A percentile compares a stretch with the other conserved stretches of the same genome.
Conservation (phyloP, 2,888 invertebrate species). For the Temnothorax unifasciatus region DNA sequence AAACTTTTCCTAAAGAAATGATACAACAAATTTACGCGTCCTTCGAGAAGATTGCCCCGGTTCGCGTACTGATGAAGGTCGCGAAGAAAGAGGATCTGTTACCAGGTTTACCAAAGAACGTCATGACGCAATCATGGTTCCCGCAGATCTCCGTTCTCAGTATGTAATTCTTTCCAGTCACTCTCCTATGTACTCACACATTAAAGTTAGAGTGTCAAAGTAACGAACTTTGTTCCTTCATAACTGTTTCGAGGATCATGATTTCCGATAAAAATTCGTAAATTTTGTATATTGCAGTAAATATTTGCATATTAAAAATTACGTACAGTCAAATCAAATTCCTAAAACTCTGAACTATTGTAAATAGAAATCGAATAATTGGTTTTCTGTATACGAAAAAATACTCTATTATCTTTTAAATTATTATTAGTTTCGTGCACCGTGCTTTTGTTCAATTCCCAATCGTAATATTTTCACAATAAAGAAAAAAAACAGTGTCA, state of each 20-base stretch:
- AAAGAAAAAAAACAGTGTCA: not conserved
- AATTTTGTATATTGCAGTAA: not conserved
- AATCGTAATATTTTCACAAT: not conserved
- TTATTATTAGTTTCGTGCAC: not conserved
- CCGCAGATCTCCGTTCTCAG: slow-evolving; percentile 80
- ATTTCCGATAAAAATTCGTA: not conserved
- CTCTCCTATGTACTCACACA: not conserved
- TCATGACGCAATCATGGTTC: slow-evolving; percentile 81
- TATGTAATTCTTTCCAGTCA: slow-evolving; percentile 62
- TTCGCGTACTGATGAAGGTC: slow-evolving; percentile 82
- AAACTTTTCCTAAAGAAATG: slow-evolving; percentile 78
- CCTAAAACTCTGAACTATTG: not conserved
- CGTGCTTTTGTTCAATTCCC: not conserved
- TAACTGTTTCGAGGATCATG: not conserved
- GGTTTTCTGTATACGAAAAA: not conserved
- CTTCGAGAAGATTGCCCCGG: slow-evolving; percentile 80
- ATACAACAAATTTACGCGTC: slow-evolving; percentile 77
- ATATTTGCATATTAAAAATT: not conserved
- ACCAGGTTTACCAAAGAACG: slow-evolving; percentile 81
- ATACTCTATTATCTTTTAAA: not conserved
- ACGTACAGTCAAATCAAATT: not conserved
- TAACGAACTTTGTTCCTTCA: not conserved
- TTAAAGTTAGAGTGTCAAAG: not conserved
- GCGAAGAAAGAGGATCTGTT: slow-evolving; percentile 79
- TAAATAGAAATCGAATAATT: not conserved